These are phyloP conservation scores for Geococcyx californianus DNA, from an alignment of 2,113 vertebrate genomes.

Conservation along the genomic window DNA sequence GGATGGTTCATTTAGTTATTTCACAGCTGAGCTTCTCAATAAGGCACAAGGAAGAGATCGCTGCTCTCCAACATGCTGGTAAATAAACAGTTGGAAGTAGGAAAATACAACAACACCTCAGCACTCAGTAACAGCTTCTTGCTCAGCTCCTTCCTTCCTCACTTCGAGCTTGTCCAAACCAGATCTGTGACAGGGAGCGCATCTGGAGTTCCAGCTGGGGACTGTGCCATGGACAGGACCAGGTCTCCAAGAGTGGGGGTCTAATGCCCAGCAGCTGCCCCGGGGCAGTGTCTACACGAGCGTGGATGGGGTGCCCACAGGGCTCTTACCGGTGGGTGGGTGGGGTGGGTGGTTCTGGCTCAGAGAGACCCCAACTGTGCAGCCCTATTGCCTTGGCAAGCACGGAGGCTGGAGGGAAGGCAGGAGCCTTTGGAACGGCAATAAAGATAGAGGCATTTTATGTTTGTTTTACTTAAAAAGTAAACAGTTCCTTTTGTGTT, in stretches of 20 bases:
- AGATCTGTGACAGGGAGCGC: background rate
- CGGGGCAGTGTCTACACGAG: background rate
- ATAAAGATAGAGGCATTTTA: background rate
- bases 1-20: slow-evolving; percentile 61
- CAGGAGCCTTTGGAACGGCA: background rate
- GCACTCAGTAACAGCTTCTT: background rate
- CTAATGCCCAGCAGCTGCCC: background rate
- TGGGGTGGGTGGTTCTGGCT: background rate
- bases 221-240: fast-evolving
- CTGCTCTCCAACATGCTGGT: slow-evolving; percentile 13
- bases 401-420: background rate
- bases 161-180: background rate
- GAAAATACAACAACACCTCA: background rate
- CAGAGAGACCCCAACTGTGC: background rate
- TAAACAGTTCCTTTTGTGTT: slow-evolving; percentile 7
- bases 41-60: slow-evolving; percentile 28
- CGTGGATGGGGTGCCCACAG: background rate
- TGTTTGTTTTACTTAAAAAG: slow-evolving; percentile 39
- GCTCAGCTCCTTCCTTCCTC: background rate
- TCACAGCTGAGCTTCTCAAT: slow-evolving; percentile 65
- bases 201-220: background rate
- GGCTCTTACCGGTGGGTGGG: fast-evolving
- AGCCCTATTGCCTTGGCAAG: background rate
- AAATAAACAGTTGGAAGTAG: slow-evolving; percentile 45
- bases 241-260: background rate